These are phyloP conservation scores for Bradypus variegatus DNA, from an alignment of 2,797 vertebrate genomes.

Conservation along the genomic window DNA sequence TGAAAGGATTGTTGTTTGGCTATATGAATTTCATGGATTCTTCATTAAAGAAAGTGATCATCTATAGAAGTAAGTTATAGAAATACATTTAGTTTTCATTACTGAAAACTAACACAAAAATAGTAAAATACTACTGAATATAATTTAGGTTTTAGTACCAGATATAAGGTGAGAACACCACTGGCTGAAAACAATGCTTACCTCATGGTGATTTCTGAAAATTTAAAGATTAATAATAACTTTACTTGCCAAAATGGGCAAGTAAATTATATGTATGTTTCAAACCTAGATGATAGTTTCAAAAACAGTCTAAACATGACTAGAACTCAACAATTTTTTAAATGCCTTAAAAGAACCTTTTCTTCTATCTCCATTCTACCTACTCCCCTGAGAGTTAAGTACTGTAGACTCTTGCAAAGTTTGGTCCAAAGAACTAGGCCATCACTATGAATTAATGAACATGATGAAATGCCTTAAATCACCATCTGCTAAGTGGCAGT, in stretches of 20 bases:
- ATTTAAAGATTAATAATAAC: not conserved
- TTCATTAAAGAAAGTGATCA: not conserved
- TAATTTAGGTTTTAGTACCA: too few species aligned
- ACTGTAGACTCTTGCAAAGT: not conserved
- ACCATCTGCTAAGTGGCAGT: not conserved
- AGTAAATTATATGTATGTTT: not conserved
- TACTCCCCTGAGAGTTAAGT: not conserved
- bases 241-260: not conserved
- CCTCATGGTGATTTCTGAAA: not conserved
- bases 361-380: not conserved
- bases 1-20: not conserved
- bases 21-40: not conserved
- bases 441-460: not conserved
- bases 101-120: not conserved
- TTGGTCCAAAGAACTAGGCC: not conserved
- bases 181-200: slow-evolving; percentile 15
- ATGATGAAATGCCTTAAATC: not conserved
- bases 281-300: not conserved
- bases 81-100: not conserved
- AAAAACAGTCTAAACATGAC: not conserved
- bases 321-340: not conserved
- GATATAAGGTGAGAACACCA: not conserved
- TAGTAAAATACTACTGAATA: too few species aligned
- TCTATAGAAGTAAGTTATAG: not conserved
- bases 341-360: not conserved